Conservation (phyloP, 1,140 invertebrate genomes). For the Cephus cinctus region DNA sequence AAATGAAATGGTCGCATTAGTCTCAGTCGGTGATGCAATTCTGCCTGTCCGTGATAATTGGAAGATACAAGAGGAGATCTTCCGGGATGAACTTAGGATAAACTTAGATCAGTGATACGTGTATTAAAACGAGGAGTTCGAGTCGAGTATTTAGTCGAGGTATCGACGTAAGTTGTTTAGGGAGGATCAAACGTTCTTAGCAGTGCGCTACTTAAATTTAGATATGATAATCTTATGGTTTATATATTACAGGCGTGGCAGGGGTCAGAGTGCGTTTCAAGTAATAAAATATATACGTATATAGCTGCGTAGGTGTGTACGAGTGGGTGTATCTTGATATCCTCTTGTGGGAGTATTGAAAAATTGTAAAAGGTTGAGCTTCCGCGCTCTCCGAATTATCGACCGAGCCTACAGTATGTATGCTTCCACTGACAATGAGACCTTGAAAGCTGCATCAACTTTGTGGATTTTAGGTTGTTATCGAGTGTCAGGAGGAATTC, state of each 20-base stretch:
- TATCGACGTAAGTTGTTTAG: conserved; percentile 10
- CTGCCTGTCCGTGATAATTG: too few species aligned
- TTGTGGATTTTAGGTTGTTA: too few species aligned
- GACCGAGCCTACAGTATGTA: conserved; percentile 25
- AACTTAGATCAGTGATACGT: too few species aligned
- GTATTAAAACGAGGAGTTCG: too few species aligned
- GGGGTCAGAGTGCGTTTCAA: conserved; percentile 38
- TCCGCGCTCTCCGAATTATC: conserved; percentile 22
- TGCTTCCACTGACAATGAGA: too few species aligned
- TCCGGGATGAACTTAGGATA: too few species aligned
- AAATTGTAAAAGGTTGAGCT: conserved; percentile 31
- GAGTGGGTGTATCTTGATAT: conserved; percentile 26
- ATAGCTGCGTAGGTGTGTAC: conserved; percentile 16
- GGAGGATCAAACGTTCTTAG: conserved; percentile 35
- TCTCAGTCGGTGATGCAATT: too few species aligned
- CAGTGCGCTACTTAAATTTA: conserved; percentile 32
- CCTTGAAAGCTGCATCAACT: too few species aligned
- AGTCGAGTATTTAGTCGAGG: too few species aligned
- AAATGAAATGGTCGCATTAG: too few species aligned
- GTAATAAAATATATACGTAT: conserved; percentile 45
- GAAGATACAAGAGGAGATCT: too few species aligned
- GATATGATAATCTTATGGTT: conserved; percentile 23
- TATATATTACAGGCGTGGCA: conserved; percentile 29
- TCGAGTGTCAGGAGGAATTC: too few species aligned
- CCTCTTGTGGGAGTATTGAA: conserved; percentile 20